phyloP scores from a whole-genome alignment of 2,797 vertebrate species.

The Fistularia commersonii region DNA sequence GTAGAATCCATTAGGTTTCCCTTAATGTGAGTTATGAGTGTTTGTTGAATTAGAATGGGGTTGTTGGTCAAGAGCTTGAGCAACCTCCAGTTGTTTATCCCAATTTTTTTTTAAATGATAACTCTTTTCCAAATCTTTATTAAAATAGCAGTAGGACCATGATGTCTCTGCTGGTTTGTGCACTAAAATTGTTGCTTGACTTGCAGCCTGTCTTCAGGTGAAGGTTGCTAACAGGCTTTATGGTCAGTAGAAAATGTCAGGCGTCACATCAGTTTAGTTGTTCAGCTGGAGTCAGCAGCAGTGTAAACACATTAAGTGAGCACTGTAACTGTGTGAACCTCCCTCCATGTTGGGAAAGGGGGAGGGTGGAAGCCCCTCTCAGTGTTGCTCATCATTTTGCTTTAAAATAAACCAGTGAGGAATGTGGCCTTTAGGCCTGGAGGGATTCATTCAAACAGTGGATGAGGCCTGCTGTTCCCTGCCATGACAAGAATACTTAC shows the following conservation, averaged over 20 bases:
- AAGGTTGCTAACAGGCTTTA: too few relatives aligned
- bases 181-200: too few relatives aligned
- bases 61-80: constrained; percentile 1
- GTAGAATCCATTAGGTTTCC: too few relatives aligned
- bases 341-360: constrained; percentile 36
- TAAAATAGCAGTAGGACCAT: too few relatives aligned
- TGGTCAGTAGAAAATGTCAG: constrained; percentile 2
- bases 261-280: constrained; percentile 22
- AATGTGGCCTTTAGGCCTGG: constrained; percentile 59
- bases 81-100: constrained; percentile 3
- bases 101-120: background rate
- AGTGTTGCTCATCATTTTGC: constrained; percentile 62
- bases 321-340: constrained; percentile 47
- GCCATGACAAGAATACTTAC: constrained; percentile 25
- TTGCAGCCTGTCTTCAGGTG: background rate
- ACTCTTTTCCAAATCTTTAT: background rate
- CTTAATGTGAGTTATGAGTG: too few relatives aligned
- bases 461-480: constrained; percentile 34
- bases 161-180: too few relatives aligned
- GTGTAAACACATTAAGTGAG: constrained; percentile 34
- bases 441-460: constrained; percentile 49
- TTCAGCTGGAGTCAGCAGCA: constrained; percentile 39
- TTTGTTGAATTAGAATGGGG: background rate
- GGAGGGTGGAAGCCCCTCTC: constrained; percentile 39
- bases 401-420: constrained; percentile 74